A percentile compares a stretch with the other conserved stretches of the same genome.
These are phyloP conservation scores for Himalopsyche kuldschensis DNA, from an alignment of 2,888 invertebrate genomes.

Conservation along the genomic window DNA sequence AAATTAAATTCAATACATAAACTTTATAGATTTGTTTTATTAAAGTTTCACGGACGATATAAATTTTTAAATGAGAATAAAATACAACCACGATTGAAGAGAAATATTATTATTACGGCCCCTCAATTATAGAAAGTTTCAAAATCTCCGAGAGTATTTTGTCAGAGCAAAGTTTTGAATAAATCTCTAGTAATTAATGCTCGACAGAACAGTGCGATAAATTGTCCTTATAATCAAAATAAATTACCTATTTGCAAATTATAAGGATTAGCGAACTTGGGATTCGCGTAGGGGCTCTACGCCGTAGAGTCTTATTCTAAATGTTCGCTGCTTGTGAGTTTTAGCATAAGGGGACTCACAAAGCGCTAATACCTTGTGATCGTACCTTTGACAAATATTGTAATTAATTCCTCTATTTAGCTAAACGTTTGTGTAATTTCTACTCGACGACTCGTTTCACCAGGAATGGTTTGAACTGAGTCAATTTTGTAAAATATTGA, in stretches of 20 bases:
- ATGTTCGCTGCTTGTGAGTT: background rate
- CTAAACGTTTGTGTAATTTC: background rate
- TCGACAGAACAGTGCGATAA: slow-evolving; percentile 28
- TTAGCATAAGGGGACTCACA: background rate
- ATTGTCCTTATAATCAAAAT: slow-evolving; percentile 21
- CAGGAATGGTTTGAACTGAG: too few species aligned
- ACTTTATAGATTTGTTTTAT: too few species aligned
- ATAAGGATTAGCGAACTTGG: background rate
- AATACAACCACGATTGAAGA: background rate
- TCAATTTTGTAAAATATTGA: too few species aligned
- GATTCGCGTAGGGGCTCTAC: background rate
- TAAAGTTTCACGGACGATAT: too few species aligned
- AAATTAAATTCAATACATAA: too few species aligned
- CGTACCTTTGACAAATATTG: background rate
- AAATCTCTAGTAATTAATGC: slow-evolving; percentile 33
- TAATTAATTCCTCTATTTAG: background rate
- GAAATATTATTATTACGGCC: background rate
- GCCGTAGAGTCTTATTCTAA: background rate
- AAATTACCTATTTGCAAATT: slow-evolving; percentile 8
- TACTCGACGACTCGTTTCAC: too few species aligned
- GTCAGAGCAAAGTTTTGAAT: slow-evolving; percentile 21
- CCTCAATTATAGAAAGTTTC: background rate
- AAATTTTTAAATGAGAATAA: background rate
- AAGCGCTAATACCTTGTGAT: background rate
- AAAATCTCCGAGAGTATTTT: background rate